phyloP scores from a whole-genome alignment of 2,888 invertebrate species.

The Strigamia transsilvanica region DNA sequence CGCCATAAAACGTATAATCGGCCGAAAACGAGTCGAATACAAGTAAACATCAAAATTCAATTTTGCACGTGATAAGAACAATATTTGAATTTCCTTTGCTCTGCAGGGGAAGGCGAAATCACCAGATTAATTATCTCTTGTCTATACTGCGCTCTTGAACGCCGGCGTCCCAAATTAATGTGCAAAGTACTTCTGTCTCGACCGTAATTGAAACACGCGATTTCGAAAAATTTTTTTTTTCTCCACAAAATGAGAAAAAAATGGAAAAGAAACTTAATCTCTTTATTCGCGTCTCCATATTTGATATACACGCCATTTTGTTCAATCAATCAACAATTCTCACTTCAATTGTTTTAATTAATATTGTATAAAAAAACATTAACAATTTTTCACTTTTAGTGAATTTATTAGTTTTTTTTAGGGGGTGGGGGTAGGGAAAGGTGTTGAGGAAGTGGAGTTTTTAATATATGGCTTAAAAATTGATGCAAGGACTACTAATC shows the following conservation, averaged over 20 bases:
- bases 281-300: conserved; percentile 5
- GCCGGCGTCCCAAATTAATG: too few relatives aligned
- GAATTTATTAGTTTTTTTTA: too few relatives aligned
- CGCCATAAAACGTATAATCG: not conserved
- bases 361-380: not conserved
- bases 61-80: not conserved
- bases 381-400: not conserved
- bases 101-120: not conserved
- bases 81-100: not conserved
- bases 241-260: not conserved
- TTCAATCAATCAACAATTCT: not conserved
- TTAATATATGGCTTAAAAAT: too few relatives aligned
- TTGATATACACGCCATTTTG: not conserved
- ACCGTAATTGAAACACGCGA: too few relatives aligned
- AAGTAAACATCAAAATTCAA: not conserved
- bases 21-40: not conserved
- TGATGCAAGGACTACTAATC: too few relatives aligned
- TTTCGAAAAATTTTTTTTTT: too few relatives aligned
- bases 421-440: too few relatives aligned
- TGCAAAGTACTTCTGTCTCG: too few relatives aligned
- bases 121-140: not conserved
- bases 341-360: too few relatives aligned
- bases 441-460: too few relatives aligned
- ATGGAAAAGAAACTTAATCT: not conserved
- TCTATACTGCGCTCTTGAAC: too few relatives aligned